phyloP scores from a whole-genome alignment of 2,888 invertebrate genomes.

The Sepioteuthis lessoniana region DNA sequence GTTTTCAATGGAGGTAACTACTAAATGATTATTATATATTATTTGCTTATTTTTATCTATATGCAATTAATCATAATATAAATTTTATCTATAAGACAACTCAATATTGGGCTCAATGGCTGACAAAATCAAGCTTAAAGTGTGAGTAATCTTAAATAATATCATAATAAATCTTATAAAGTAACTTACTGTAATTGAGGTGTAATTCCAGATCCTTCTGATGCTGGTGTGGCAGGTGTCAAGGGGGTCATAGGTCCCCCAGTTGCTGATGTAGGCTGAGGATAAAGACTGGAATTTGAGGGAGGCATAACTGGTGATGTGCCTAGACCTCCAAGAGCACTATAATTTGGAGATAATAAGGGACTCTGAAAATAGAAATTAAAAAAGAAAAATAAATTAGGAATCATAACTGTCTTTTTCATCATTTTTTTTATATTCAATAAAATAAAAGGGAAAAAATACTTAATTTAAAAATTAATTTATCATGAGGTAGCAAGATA shows the following conservation, averaged over 20 bases:
- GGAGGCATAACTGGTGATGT: conserved; percentile 68
- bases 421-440: too few species aligned
- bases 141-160: not conserved
- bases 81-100: too few species aligned
- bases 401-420: too few species aligned
- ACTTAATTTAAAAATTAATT: too few species aligned
- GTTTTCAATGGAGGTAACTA: too few species aligned
- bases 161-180: not conserved
- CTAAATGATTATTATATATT: too few species aligned
- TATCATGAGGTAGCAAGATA: too few species aligned
- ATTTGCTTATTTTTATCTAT: too few species aligned
- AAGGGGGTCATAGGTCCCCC: conserved; percentile 83
- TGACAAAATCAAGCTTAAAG: too few species aligned
- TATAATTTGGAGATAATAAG: conserved; percentile 65
- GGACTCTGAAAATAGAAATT: conserved; percentile 63
- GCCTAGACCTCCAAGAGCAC: conserved; percentile 62
- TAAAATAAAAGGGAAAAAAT: too few species aligned
- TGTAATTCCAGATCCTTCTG: conserved; percentile 91
- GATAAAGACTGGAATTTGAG: conserved; percentile 68
- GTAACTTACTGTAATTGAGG: conserved; percentile 89
- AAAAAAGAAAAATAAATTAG: not conserved
- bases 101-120: too few species aligned
- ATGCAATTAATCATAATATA: too few species aligned
- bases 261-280: conserved; percentile 77
- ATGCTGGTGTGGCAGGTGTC: conserved; percentile 78